Evolutionary conservation across 1,140 invertebrate species (phyloP), one percentile per base, ranked within the genome.

Genomic region (Gryon sp.): DNA sequence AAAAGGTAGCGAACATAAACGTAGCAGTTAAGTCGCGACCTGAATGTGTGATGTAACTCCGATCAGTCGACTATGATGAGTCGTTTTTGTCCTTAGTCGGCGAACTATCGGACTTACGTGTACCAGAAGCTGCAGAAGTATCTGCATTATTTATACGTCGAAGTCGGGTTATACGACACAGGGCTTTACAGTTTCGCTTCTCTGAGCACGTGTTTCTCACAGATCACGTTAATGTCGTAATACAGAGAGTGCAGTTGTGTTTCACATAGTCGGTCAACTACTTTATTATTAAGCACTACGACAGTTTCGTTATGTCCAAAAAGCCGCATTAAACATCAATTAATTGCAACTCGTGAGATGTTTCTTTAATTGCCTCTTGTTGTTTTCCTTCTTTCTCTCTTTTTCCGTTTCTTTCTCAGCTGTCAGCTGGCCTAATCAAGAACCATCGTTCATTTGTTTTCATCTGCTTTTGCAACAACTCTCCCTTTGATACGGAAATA

Each of bases 191-290:
- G 62, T 77, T 74, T 74, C 60, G 57, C 65, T 72, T 74, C 65
- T 65, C 76, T 20, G 34, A 65, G 65, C 76, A 78, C 76, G 69
- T 70, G 65, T 62, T 78, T 66, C 76, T 66, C 76, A 78, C 76
- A 70, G 70, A 78, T 78, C 76, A 78, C 65, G 63, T 74, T 78
- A 74, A 78, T 78, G 59, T 74, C 70, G 65, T 69, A 70, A 69
- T 75, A 70, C 65, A 74, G 26, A 74, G 53, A 74, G 76, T 65
- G 59, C 45, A 45, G 57, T 65, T 78, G 57, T 57, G 46, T 24
- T 68, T 26, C 26, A 38, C 38, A 52, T 55, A 55, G 55, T 38
- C 55, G 63, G 48, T 55, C 72, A 45, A 50, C 50, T 50, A 43
- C 63, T 76, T 76, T 69, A 76, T 76, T 69, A 76, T 76, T 62